phyloP scores from a whole-genome alignment of 2,888 invertebrate species.

The Calliphora vomitoria region DNA sequence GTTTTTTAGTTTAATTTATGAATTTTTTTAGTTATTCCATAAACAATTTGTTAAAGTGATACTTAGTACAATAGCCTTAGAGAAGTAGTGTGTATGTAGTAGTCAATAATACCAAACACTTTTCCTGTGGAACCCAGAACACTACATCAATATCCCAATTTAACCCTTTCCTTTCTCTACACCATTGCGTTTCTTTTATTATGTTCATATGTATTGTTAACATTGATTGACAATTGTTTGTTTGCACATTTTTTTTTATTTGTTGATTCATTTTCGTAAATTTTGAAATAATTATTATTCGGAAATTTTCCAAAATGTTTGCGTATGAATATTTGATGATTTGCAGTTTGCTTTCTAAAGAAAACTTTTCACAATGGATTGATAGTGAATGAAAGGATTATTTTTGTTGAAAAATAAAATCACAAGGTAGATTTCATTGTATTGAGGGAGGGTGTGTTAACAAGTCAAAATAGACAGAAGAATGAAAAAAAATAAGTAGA shows the following conservation, averaged over 20 bases:
- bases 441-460: slow-evolving; percentile 61
- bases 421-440: not conserved
- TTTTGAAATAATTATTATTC: slow-evolving; percentile 37
- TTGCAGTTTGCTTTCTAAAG: slow-evolving; percentile 39
- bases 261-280: slow-evolving; percentile 12
- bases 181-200: not conserved
- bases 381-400: slow-evolving; percentile 36
- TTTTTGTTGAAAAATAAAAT: not conserved
- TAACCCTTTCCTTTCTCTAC: slow-evolving; percentile 1
- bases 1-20: too few species aligned
- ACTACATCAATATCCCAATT: not conserved
- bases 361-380: slow-evolving; percentile 2
- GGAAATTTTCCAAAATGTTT: slow-evolving; percentile 56
- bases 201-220: slow-evolving; percentile 27
- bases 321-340: slow-evolving; percentile 59
- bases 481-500: slow-evolving; percentile 40
- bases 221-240: slow-evolving; percentile 70
- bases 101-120: not conserved
- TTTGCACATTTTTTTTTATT: slow-evolving; percentile 62
- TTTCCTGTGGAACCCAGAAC: not conserved
- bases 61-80: too few species aligned
- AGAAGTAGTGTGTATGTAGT: not conserved
- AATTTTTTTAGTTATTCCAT: too few species aligned
- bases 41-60: too few species aligned
- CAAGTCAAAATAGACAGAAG: slow-evolving; percentile 48